Evolutionary conservation across 2,113 vertebrate genomes (phyloP), one percentile per base, ranked within the genome.

Genomic region (Cairina moschata): DNA sequence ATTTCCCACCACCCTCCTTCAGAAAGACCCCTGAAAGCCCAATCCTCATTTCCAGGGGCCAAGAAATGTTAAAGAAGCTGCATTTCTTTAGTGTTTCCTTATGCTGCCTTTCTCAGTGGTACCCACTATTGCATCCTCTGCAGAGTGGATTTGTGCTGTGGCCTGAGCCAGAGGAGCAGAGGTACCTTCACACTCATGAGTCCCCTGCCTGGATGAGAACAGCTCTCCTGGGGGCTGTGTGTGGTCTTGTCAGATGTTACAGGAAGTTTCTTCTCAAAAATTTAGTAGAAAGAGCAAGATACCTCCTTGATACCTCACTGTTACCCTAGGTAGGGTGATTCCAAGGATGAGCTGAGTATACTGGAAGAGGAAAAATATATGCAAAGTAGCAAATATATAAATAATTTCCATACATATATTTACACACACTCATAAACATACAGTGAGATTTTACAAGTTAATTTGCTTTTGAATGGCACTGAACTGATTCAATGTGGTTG

Each of bases 381-480:
- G 59, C 56, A 85, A 88, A 48, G 17, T 36, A 65, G 38, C 69
- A 96, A 96, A 95, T 77, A 95, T 95, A 96, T 81, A 74, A 95
- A 83, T 56, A 54, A 66, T 5, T 74, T 63, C 28, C 75, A 48
- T 73, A 84, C 54, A 91, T 78, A 65, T 76, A 91, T 68, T 93
- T 89, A 86, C 83, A 93, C 77, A 90, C 71, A 74, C 32, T 58
- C 16, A 58, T n/a, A 92, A 38, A 84, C 62, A 75, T 32, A 71
- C 9, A 0, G 58, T 62, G 67, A 69, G 80, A 90, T 95, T 93
- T 90, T 88, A 92, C 91, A 95, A 85, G 52, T 93, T 93, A 79
- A 93, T 95, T 94, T 88, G 44, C 63, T 83, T 88, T 60, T 85
- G 91, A 97, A 95, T 91, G 74, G 73, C 94, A 93, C 71, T 17